These are phyloP conservation scores for Pseudeuparius sepicola DNA, from an alignment of 2,888 invertebrate species.

Conservation along the genomic window DNA sequence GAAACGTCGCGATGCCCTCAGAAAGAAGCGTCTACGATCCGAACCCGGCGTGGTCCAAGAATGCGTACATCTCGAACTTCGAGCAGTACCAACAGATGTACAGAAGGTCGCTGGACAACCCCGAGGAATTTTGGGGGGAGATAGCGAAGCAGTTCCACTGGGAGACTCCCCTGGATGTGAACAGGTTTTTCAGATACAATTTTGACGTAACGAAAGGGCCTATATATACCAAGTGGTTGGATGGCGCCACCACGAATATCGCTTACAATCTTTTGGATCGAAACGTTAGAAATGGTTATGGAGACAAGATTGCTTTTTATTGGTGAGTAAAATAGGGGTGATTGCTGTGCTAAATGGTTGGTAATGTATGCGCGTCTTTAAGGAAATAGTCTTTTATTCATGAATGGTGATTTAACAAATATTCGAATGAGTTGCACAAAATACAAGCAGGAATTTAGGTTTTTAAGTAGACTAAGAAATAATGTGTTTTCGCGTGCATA, in stretches of 20 bases:
- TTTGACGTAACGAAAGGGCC: slow-evolving; percentile 84
- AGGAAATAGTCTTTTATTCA: too few species aligned
- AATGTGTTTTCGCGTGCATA: too few species aligned
- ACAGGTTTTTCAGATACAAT: slow-evolving; percentile 80
- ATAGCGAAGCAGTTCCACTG: slow-evolving; percentile 91
- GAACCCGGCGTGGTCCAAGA: slow-evolving; percentile 44
- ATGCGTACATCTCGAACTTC: slow-evolving; percentile 58
- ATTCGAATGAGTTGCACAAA: too few species aligned
- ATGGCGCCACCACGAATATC: slow-evolving; percentile 89
- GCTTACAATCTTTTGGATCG: slow-evolving; percentile 93
- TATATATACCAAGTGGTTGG: slow-evolving; percentile 89
- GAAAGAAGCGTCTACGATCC: slow-evolving; percentile 50
- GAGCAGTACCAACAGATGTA: slow-evolving; percentile 76
- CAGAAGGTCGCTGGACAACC: slow-evolving; percentile 75
- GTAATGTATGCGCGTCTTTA: too few species aligned
- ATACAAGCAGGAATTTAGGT: too few species aligned
- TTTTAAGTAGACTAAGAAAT: too few species aligned
- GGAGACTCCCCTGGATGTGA: slow-evolving; percentile 66
- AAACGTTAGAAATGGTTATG: slow-evolving; percentile 79
- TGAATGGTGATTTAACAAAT: too few species aligned
- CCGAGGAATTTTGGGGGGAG: slow-evolving; percentile 86
- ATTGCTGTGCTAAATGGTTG: too few species aligned
- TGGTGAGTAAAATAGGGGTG: slow-evolving; percentile 64
- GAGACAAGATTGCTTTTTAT: slow-evolving; percentile 86
- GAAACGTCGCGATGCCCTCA: slow-evolving; percentile 46